phyloP scores from a whole-genome alignment of 2,113 vertebrate species.

The Oophaga pumilio region DNA sequence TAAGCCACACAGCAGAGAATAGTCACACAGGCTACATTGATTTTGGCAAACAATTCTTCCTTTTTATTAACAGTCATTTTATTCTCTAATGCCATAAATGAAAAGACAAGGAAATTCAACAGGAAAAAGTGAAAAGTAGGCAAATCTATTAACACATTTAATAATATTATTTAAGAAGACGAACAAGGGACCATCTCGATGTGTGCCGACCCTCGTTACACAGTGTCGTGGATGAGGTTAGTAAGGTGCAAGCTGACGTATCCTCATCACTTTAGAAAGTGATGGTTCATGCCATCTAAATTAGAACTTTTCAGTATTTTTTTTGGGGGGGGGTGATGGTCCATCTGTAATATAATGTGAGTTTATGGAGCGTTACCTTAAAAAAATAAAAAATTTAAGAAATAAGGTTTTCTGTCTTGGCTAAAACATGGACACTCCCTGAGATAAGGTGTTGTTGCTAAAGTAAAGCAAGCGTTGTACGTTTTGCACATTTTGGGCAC shows the following conservation, averaged over 20 bases:
- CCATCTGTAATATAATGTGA: neutral
- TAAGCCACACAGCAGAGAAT: neutral
- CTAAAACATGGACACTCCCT: conserved; percentile 10
- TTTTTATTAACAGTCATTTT: neutral
- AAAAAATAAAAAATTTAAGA: neutral
- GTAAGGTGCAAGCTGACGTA: neutral
- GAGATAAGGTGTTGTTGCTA: neutral
- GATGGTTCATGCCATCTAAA: conserved; percentile 1
- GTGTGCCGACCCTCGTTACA: neutral
- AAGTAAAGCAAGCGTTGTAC: neutral
- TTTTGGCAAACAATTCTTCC: neutral
- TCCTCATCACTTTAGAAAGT: neutral
- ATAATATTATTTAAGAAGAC: neutral
- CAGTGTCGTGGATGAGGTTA: conserved; percentile 12
- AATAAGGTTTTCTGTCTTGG: neutral
- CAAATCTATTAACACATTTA: neutral
- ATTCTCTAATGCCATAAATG: neutral
- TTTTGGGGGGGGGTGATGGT: neutral
- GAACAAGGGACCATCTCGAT: neutral
- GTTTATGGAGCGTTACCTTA: neutral
- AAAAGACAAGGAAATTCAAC: neutral
- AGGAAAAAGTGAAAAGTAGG: neutral
- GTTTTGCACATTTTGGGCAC: neutral
- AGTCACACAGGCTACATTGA: neutral
- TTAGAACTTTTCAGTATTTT: neutral